Evolutionary conservation across 2,888 invertebrate genomes (phyloP).

Genomic region (Trachelus troglodyta): DNA sequence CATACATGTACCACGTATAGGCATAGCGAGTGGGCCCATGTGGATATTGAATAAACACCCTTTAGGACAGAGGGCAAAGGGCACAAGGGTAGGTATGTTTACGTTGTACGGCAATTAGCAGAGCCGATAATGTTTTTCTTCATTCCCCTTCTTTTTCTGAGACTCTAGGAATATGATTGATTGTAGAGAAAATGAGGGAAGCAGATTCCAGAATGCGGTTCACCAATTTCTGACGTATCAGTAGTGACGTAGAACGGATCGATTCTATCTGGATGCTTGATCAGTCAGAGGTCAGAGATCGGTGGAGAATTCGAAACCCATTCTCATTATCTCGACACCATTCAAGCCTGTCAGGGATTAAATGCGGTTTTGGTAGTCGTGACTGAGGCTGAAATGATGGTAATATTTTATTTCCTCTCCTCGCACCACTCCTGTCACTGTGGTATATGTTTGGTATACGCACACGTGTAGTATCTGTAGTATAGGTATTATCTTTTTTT

Average conservation of each 20-base stretch:
- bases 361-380: neutral
- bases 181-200: neutral
- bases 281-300: neutral
- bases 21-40: neutral
- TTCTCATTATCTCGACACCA: neutral
- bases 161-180: neutral
- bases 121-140: neutral
- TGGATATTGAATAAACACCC: neutral
- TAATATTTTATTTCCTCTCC: neutral
- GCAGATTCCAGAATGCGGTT: neutral
- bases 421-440: neutral
- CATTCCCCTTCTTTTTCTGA: neutral
- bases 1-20: neutral
- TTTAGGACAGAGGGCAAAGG: neutral
- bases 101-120: neutral
- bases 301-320: neutral
- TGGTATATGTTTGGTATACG: neutral
- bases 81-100: neutral
- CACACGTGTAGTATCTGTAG: neutral
- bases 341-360: neutral
- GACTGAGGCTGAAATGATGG: neutral
- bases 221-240: neutral
- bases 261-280: neutral
- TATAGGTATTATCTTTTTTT: neutral
- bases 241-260: neutral